A percentile compares a stretch with the other conserved stretches of the same genome.
These are phyloP conservation scores for Sebastes jordani DNA, from an alignment of 2,797 vertebrate species.

Conservation along the genomic window DNA sequence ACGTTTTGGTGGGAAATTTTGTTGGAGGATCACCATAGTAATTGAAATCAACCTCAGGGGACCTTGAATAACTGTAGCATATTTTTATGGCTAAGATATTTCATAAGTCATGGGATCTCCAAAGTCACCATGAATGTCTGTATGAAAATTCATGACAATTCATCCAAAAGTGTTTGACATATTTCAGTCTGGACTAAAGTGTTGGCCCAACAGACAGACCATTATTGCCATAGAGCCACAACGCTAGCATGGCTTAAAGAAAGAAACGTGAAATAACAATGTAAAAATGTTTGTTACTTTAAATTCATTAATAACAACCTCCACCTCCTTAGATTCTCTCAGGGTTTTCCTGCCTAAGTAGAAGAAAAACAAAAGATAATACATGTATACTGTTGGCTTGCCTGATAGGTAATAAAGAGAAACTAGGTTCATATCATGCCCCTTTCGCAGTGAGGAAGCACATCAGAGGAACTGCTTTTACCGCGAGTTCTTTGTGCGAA, in stretches of 20 bases:
- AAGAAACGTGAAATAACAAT: background rate
- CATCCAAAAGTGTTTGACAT: background rate
- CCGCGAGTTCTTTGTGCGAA: slow-evolving; percentile 63
- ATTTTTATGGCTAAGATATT: background rate
- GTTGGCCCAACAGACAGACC: background rate
- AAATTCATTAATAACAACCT: slow-evolving; percentile 16
- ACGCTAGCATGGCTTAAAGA: too few species aligned
- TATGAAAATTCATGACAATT: background rate
- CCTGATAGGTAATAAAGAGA: slow-evolving; percentile 52
- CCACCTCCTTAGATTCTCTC: slow-evolving; percentile 7
- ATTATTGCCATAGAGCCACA: background rate
- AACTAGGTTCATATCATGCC: slow-evolving; percentile 54
- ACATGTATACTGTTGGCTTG: slow-evolving; percentile 11
- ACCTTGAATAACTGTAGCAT: background rate
- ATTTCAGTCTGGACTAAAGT: background rate
- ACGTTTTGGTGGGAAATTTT: rapidly evolving
- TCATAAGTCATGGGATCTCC: background rate
- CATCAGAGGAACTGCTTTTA: slow-evolving; percentile 67
- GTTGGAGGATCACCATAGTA: background rate
- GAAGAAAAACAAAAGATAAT: slow-evolving; percentile 28
- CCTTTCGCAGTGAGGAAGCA: slow-evolving; percentile 63
- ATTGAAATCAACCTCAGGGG: background rate
- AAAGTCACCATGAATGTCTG: background rate
- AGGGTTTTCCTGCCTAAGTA: slow-evolving; percentile 40
- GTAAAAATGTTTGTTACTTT: background rate